Evolutionary conservation across 2,113 vertebrate genomes (phyloP).

Genomic region (Pavo muticus): DNA sequence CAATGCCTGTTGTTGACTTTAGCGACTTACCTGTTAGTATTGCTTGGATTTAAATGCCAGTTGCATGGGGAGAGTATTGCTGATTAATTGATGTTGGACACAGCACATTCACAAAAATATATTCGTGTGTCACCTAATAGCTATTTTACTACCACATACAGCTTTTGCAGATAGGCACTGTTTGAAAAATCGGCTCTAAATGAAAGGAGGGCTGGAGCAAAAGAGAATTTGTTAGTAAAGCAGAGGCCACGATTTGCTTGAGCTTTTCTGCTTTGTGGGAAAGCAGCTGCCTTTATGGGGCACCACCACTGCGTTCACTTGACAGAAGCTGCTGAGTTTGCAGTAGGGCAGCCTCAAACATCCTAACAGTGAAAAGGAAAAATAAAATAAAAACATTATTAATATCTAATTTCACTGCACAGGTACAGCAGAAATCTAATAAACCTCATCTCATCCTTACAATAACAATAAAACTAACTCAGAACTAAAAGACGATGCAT

Average conservation of each 20-base stretch:
- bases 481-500: not conserved
- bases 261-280: not conserved
- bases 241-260: accelerated
- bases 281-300: not conserved
- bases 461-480: not conserved
- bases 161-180: not conserved
- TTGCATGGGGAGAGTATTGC: accelerated
- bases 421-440: not conserved
- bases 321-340: not conserved
- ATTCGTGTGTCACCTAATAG: not conserved
- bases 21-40: accelerated
- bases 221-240: not conserved
- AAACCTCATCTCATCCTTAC: not conserved
- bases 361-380: not conserved
- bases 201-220: not conserved
- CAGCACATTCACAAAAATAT: not conserved
- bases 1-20: not conserved
- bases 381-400: no score
- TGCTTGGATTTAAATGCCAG: not conserved
- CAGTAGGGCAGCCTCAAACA: not conserved
- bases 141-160: not conserved
- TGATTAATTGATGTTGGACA: accelerated
- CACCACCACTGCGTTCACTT: no score
- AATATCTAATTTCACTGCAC: not conserved
- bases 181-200: not conserved